Conservation (phyloP, 92 coral and sea anemone genomes). For the Palythoa caribaeorum region DNA sequence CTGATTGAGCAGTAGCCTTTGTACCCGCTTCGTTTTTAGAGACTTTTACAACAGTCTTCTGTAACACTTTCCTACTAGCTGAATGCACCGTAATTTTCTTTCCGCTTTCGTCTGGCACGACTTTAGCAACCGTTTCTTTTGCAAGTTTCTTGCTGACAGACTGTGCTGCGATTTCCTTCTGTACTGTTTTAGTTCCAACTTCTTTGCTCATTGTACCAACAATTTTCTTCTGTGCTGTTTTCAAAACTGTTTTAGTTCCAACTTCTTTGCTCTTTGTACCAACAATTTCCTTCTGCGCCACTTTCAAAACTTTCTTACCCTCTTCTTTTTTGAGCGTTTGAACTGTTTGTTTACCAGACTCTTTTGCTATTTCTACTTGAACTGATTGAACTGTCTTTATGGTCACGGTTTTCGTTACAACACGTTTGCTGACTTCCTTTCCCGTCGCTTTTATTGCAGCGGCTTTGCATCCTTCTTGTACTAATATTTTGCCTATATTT, state of each 20-base stretch:
- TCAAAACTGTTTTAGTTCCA: neutral
- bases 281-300: neutral
- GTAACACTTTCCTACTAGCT: neutral
- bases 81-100: constrained; percentile 11
- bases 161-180: neutral
- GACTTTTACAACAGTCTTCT: neutral
- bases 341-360: neutral
- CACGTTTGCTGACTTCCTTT: neutral
- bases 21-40: neutral
- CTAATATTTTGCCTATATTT: neutral
- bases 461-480: neutral
- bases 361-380: neutral
- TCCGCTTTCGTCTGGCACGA: constrained; percentile 13
- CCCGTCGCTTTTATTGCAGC: neutral
- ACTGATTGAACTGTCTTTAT: neutral
- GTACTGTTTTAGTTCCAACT: constrained; percentile 19
- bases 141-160: neutral
- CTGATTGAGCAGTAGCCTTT: neutral
- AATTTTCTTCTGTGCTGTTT: neutral
- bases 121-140: constrained; percentile 4
- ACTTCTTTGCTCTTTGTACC: neutral
- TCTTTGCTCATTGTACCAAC: constrained; percentile 5
- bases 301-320: neutral
- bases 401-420: neutral
- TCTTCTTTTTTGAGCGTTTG: constrained; percentile 10